These are phyloP conservation scores for Eupithecia exiguata DNA, from an alignment of 2,888 invertebrate species.

Conservation along the genomic window DNA sequence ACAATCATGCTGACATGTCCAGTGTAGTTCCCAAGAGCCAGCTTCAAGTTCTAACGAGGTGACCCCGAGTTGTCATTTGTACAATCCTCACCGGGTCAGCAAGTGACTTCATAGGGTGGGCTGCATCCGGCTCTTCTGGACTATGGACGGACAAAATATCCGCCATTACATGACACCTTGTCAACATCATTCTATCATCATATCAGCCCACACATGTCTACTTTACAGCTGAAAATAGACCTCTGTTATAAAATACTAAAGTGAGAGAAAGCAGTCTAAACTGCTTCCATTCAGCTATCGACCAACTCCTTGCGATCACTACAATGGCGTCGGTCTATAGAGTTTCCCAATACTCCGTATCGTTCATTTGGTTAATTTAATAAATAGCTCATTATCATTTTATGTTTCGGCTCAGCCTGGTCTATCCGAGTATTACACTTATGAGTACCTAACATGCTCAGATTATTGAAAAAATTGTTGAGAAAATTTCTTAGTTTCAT, in stretches of 20 bases:
- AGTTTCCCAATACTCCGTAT: too few species aligned
- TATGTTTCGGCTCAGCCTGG: too few species aligned
- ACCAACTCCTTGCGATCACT: background rate
- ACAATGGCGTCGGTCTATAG: background rate
- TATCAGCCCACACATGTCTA: background rate
- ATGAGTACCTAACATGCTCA: too few species aligned
- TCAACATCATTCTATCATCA: background rate
- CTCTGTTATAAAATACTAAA: background rate
- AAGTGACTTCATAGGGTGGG: constrained; percentile 15
- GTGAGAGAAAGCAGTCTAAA: background rate
- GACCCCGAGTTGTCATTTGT: constrained; percentile 39
- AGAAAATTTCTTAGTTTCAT: too few species aligned
- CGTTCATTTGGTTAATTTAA: too few species aligned
- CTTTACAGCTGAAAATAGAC: background rate
- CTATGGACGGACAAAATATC: constrained; percentile 7
- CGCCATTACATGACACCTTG: background rate
- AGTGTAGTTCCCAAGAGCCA: constrained; percentile 19
- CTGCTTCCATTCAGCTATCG: background rate
- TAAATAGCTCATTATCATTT: too few species aligned
- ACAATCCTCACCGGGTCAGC: constrained; percentile 23
- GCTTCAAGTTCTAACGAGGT: constrained; percentile 40
- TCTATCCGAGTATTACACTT: too few species aligned
- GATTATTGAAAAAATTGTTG: background rate
- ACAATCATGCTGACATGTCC: constrained; percentile 14
- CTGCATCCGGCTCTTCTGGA: constrained; percentile 1